phyloP scores from a whole-genome alignment of 2,888 invertebrate species.

The Busseola fusca region DNA sequence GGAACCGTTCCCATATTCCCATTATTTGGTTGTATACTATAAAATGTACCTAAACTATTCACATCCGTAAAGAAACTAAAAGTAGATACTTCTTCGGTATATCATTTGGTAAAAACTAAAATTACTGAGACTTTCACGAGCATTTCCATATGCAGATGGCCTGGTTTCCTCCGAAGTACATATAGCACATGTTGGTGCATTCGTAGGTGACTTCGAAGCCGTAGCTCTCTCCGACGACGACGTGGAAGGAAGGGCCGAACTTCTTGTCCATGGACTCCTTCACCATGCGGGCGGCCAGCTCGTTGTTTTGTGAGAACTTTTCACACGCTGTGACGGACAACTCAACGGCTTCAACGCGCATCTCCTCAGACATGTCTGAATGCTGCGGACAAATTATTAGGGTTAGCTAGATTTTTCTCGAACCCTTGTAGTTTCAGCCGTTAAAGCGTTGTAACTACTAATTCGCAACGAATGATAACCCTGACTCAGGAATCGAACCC shows the following conservation, averaged over 20 bases:
- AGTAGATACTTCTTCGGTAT: conserved; percentile 43
- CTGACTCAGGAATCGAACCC: conserved; percentile 1
- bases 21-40: conserved; percentile 29
- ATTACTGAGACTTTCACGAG: conserved; percentile 81
- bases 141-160: conserved; percentile 97
- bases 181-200: conserved; percentile 94
- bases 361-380: conserved; percentile 98
- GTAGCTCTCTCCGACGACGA: conserved; percentile 98
- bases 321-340: conserved; percentile 97
- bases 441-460: background rate
- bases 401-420: background rate
- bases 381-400: conserved; percentile 89
- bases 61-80: conserved; percentile 39
- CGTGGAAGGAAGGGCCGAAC: conserved; percentile 98
- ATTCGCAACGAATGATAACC: background rate
- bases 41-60: conserved; percentile 40
- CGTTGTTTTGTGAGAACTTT: conserved; percentile 95
- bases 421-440: background rate
- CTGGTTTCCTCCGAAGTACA: conserved; percentile 97
- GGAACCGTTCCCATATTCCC: conserved; percentile 35
- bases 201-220: conserved; percentile 98
- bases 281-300: conserved; percentile 97
- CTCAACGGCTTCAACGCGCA: conserved; percentile 96
- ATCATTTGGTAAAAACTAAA: conserved; percentile 49
- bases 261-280: conserved; percentile 99